phyloP scores from a whole-genome alignment of 2,113 vertebrate species.

The Mustela lutreola region DNA sequence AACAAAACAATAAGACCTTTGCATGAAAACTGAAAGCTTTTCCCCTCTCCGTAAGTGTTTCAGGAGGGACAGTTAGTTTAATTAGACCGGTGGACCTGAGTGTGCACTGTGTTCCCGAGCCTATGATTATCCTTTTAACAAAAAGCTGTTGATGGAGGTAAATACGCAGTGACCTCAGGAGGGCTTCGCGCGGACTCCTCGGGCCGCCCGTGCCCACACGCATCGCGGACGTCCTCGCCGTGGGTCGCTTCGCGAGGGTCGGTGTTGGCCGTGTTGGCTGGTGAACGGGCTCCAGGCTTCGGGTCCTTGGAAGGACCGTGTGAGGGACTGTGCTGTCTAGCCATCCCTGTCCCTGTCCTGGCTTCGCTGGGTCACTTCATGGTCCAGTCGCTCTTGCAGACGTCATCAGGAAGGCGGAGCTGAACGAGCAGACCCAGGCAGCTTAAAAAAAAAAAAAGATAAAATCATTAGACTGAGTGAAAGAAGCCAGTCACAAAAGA shows the following conservation, averaged over 20 bases:
- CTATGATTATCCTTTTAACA: not conserved
- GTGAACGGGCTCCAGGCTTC: not conserved
- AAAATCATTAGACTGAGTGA: not conserved
- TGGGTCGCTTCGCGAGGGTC: not conserved
- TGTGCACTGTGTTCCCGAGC: slow-evolving; percentile 38
- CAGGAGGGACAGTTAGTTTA: not conserved
- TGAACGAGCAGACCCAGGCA: not conserved
- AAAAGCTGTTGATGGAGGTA: not conserved
- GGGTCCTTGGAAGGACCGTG: not conserved
- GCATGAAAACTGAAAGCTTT: not conserved
- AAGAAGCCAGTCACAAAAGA: slow-evolving; percentile 19
- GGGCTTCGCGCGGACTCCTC: not conserved
- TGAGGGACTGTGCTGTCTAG: not conserved
- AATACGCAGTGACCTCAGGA: not conserved
- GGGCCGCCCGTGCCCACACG: not conserved
- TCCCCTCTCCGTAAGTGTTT: not conserved
- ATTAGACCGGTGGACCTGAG: not conserved
- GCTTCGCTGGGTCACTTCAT: not conserved
- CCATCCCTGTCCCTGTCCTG: not conserved
- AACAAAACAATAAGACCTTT: slow-evolving; percentile 54
- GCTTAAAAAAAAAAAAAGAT: not conserved
- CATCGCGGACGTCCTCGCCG: not conserved
- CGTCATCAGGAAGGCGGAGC: not conserved
- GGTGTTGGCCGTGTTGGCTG: not conserved
- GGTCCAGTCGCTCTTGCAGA: not conserved